These are phyloP conservation scores for Ochlodes sylvanus DNA, from an alignment of 2,888 invertebrate species.

Conservation along the genomic window DNA sequence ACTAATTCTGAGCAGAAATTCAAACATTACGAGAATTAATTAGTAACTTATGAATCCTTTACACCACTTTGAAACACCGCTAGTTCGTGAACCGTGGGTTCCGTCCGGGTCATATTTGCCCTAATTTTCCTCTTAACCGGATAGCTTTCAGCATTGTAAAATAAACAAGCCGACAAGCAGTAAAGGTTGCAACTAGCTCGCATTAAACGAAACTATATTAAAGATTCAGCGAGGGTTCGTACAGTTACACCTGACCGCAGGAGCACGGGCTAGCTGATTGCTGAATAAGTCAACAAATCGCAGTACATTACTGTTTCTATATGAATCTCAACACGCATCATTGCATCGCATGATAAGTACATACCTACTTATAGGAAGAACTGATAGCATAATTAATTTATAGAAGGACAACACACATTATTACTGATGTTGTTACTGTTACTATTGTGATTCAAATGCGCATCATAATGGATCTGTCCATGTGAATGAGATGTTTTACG, in stretches of 20 bases:
- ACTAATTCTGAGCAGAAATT: neutral
- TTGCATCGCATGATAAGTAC: too few relatives aligned
- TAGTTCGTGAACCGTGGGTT: constrained; percentile 21
- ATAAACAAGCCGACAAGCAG: constrained; percentile 62
- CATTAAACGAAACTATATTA: constrained; percentile 82
- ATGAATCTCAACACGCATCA: constrained; percentile 3
- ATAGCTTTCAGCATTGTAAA: constrained; percentile 60
- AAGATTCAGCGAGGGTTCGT: constrained; percentile 81
- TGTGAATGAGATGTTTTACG: too few relatives aligned
- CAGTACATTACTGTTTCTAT: constrained; percentile 44
- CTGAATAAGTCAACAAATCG: constrained; percentile 75
- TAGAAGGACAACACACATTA: too few relatives aligned
- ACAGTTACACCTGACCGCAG: constrained; percentile 82
- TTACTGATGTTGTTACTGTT: too few relatives aligned
- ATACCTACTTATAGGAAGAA: too few relatives aligned
- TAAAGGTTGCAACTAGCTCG: constrained; percentile 69
- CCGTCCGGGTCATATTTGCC: constrained; percentile 42
- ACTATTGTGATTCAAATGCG: too few relatives aligned
- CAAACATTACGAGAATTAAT: constrained; percentile 33
- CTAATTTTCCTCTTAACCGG: constrained; percentile 50
- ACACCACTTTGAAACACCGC: constrained; percentile 16
- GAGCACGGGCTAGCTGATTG: constrained; percentile 66
- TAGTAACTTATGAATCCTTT: constrained; percentile 34
- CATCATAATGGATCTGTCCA: too few relatives aligned
- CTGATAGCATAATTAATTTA: too few relatives aligned